Percentiles rank a stretch among this genome's conserved stretches.
Evolutionary conservation across 2,888 invertebrate genomes (phyloP).

Genomic region (Pecten maximus): DNA sequence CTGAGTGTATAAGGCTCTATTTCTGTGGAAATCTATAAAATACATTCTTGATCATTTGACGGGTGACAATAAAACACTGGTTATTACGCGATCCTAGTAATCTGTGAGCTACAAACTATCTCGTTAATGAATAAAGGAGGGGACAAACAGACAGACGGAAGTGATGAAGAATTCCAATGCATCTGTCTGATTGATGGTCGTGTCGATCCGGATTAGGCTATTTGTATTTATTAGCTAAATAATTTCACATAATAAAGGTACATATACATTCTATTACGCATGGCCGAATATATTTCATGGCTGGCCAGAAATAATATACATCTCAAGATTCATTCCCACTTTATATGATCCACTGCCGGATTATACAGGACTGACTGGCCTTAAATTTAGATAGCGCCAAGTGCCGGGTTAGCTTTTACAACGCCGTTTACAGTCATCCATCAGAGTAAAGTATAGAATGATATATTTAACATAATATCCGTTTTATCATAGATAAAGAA

Average conservation of each 20-base stretch:
- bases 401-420: not conserved
- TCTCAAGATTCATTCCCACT: not conserved
- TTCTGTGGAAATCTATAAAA: not conserved
- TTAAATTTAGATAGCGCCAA: not conserved
- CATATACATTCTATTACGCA: not conserved
- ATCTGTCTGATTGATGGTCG: not conserved
- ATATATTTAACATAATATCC: not conserved
- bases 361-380: not conserved
- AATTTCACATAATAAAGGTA: conserved; percentile 28
- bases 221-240: conserved; percentile 33
- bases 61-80: not conserved
- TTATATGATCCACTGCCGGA: not conserved
- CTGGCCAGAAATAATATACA: conserved; percentile 20
- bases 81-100: not conserved
- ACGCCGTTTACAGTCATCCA: not conserved
- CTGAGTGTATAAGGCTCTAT: not conserved
- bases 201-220: not conserved
- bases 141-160: not conserved
- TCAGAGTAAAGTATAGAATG: not conserved
- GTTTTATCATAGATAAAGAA: not conserved
- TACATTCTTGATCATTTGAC: not conserved
- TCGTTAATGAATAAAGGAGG: not conserved
- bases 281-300: conserved; percentile 1
- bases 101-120: not conserved
- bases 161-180: conserved; percentile 19